A percentile compares a stretch with the other conserved stretches of the same genome.
Conservation (phyloP, 2,113 vertebrate genomes). For the Hyaena hyaena region DNA sequence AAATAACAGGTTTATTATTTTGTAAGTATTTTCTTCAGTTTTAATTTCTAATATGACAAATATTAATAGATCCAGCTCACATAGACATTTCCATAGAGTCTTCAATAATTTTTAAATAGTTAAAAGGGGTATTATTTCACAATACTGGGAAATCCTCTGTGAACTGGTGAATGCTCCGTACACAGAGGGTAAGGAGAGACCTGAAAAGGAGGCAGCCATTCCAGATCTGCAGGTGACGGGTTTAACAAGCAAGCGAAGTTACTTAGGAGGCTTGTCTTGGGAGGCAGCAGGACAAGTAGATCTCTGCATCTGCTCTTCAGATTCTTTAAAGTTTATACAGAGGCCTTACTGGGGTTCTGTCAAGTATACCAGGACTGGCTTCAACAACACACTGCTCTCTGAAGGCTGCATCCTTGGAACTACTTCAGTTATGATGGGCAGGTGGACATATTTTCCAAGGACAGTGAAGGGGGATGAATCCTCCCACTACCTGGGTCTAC, state of each 20-base stretch:
- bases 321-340: background rate
- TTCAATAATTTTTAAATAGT: background rate
- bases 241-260: background rate
- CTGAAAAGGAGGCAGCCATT: background rate
- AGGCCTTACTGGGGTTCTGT: background rate
- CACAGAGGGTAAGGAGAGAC: background rate
- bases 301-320: background rate
- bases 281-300: background rate
- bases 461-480: too few relatives aligned
- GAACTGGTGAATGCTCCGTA: background rate
- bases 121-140: background rate
- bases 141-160: background rate
- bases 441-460: background rate
- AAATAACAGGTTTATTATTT: background rate
- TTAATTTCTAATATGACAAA: background rate
- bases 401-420: background rate
- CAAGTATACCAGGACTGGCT: background rate
- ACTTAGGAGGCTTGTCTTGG: background rate
- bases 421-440: background rate
- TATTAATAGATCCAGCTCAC: background rate
- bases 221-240: background rate
- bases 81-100: background rate
- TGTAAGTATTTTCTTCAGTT: background rate
- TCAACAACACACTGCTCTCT: background rate
- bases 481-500: background rate